Evolutionary conservation across 2,113 vertebrate genomes (phyloP).

Genomic region (Pogonocichla stellata): DNA sequence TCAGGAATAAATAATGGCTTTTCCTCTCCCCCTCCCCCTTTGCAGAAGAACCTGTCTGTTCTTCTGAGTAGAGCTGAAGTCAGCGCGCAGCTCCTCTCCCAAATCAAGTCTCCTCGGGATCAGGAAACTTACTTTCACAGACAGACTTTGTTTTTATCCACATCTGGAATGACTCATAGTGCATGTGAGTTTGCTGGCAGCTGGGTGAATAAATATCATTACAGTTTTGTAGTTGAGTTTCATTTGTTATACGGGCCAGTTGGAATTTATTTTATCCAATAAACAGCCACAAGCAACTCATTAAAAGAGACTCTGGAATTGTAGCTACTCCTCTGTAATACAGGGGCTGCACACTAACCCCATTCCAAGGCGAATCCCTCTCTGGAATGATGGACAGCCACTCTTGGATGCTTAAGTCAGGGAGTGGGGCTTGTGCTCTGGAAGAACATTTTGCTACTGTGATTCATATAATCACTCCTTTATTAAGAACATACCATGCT

Average conservation of each 20-base stretch:
- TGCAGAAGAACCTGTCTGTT: constrained; percentile 23
- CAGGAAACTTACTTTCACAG: constrained; percentile 75
- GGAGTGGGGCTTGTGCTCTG: not conserved
- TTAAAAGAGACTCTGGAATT: constrained; percentile 31
- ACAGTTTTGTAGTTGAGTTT: constrained; percentile 75
- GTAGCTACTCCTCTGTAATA: not conserved
- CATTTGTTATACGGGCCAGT: constrained; percentile 73
- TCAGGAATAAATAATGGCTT: constrained; percentile 1
- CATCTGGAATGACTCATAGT: constrained; percentile 84
- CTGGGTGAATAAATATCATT: constrained; percentile 75
- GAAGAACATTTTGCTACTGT: constrained; percentile 46
- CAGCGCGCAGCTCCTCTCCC: constrained; percentile 42
- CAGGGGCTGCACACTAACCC: not conserved
- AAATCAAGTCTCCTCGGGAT: constrained; percentile 70
- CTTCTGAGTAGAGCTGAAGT: constrained; percentile 43
- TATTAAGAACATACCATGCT: constrained; percentile 2
- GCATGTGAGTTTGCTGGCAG: constrained; percentile 82
- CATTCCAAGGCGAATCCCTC: not conserved
- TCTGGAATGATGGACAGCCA: not conserved
- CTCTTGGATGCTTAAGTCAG: not conserved
- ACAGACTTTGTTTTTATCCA: constrained; percentile 79
- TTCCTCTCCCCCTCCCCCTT: not conserved
- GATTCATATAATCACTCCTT: constrained; percentile 27
- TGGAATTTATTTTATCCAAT: constrained; percentile 75
- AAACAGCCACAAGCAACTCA: constrained; percentile 63